Base-by-base conservation (phyloP, 2,888 invertebrate species). In the Nemurella pictetii region DNA sequence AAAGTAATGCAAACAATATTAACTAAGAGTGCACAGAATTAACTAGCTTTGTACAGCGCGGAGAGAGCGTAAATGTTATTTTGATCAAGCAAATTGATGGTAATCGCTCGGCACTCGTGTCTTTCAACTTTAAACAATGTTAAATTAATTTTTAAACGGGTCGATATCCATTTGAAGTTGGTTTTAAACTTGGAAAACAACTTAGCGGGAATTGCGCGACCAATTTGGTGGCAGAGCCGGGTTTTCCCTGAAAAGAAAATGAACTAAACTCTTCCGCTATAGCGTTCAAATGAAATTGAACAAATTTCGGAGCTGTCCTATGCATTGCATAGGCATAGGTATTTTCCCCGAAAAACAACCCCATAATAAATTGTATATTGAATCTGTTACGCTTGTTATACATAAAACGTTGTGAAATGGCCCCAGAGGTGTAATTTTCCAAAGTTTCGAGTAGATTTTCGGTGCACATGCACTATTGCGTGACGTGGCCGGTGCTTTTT, bases 1-100 rank as follows among this genome's bases (percentile, higher is more conserved):
- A 75, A 75, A 75, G 75, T 75, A 75, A 75, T 27, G 75, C 75
- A 75, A 75, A 75, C 75, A 75, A 75, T 75, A 75, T 75, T 75
- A 75, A 75, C 75, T 75, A 27, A 7, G 28, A 75, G 75, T 26
- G 75, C 28, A 75, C 27, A 75, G 75, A 75, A 75, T 75, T 75
- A 75, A 75, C 75, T 75, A 75, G 75, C 75, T 75, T 27, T 75
- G 75, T 75, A 28, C 75, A 75, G 75, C 28, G 12, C 26, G 28
- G 75, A 75, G 75, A 27, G 26, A 75, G n/a, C 4, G 25, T 2
- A 75, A 75, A 75, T 75, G 75, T 28, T 75, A 75, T 28, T 26
- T 28, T 75, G 75, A 75, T 75, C 75, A 75, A 75, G 75, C 28
- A 75, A 75, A 28, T 75, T 27, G 75, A 75, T 75, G 75, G 75